Evolutionary conservation across 2,797 vertebrate genomes (phyloP).

Genomic region (Lacerta viridis): DNA sequence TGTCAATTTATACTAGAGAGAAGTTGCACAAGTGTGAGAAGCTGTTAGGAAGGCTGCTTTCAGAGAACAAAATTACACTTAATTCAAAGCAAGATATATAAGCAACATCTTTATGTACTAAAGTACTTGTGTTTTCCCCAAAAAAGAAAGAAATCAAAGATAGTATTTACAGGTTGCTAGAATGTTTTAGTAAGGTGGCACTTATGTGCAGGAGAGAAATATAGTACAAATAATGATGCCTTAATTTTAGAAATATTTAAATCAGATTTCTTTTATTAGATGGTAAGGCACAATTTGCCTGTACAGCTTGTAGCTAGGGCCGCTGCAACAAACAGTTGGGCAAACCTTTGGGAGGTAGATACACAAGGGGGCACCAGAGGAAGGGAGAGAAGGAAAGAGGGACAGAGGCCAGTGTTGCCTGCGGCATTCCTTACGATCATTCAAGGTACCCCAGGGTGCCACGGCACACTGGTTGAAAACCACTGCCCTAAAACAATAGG

Average conservation of each 20-base stretch:
- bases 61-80: slow-evolving; percentile 53
- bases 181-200: background rate
- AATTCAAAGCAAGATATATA: slow-evolving; percentile 48
- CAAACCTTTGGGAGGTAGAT: too few species aligned
- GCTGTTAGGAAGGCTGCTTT: slow-evolving; percentile 51
- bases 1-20: slow-evolving; percentile 65
- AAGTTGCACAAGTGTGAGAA: slow-evolving; percentile 47
- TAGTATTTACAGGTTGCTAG: background rate
- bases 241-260: slow-evolving; percentile 33
- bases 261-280: background rate
- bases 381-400: too few species aligned
- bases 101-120: slow-evolving; percentile 32
- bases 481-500: too few species aligned
- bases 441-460: too few species aligned
- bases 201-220: background rate
- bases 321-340: too few species aligned
- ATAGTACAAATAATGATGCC: slow-evolving; percentile 20
- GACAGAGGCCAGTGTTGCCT: too few species aligned
- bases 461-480: too few species aligned
- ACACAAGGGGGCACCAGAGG: too few species aligned
- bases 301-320: too few species aligned
- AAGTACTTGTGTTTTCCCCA: background rate
- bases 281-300: background rate
- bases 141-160: background rate
- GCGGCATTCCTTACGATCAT: too few species aligned